A percentile compares a stretch with the other conserved stretches of the same genome.
Evolutionary conservation across 2,113 vertebrate genomes (phyloP).

Genomic region (Parus major): DNA sequence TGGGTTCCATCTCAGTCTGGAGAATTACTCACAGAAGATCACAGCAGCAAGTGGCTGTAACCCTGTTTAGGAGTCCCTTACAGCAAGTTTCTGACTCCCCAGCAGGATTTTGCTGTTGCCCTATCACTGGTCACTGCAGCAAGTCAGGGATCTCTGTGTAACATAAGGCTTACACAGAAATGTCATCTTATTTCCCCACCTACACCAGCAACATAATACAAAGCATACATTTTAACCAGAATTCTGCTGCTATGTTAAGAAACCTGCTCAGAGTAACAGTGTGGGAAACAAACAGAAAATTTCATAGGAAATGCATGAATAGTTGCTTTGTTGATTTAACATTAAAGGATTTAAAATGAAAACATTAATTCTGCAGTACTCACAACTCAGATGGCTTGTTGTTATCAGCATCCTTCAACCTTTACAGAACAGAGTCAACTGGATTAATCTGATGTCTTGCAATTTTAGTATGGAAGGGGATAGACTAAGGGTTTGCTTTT

Average conservation of each 20-base stretch:
- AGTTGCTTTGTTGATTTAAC: not conserved
- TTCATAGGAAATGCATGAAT: not conserved
- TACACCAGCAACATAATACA: not conserved
- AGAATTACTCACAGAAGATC: not conserved
- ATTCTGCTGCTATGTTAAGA: not conserved
- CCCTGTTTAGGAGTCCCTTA: not conserved
- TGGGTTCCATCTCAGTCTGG: not conserved
- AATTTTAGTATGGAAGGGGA: not conserved
- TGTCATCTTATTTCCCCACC: not conserved
- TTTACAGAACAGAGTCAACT: conserved; percentile 11
- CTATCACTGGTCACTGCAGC: not conserved
- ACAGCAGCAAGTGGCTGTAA: not conserved
- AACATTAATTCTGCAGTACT: not conserved
- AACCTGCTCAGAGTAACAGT: not conserved
- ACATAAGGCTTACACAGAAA: not conserved
- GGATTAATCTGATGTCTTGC: not conserved
- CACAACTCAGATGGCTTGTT: not conserved
- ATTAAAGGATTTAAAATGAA: not conserved
- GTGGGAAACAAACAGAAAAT: not conserved
- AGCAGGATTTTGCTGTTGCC: not conserved
- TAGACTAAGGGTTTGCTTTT: not conserved
- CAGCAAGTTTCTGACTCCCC: not conserved
- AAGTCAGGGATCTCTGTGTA: not conserved
- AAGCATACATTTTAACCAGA: not conserved
- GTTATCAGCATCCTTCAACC: not conserved